Conservation (phyloP, 2,797 vertebrate species). For the Echeneis naucrates region DNA sequence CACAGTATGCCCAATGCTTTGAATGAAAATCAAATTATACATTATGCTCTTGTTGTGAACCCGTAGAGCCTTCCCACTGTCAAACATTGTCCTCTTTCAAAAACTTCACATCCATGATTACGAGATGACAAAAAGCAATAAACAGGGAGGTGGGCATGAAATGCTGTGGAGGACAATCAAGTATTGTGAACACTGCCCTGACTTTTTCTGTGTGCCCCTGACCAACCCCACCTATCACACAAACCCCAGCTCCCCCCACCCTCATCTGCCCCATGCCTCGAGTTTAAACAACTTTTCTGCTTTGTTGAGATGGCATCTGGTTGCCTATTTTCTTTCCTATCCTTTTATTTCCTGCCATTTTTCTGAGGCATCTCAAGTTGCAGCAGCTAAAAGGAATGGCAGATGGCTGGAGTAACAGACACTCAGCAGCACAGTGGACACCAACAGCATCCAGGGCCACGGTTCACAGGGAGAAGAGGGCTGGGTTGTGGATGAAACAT, state of each 20-base stretch:
- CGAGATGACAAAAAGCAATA: conserved; percentile 64
- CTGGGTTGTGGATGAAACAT: conserved; percentile 72
- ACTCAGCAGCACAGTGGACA: conserved; percentile 81
- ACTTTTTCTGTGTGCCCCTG: conserved; percentile 54
- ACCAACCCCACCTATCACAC: conserved; percentile 27
- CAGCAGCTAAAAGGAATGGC: conserved; percentile 84
- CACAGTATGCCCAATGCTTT: conserved; percentile 59
- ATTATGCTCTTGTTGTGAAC: conserved; percentile 69
- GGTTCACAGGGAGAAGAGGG: conserved; percentile 67
- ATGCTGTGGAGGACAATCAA: conserved; percentile 59
- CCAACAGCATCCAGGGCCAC: conserved; percentile 75
- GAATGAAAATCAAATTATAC: conserved; percentile 74
- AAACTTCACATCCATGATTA: conserved; percentile 66
- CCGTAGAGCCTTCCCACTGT: conserved; percentile 62
- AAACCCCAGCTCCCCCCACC: not conserved
- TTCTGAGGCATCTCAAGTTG: conserved; percentile 83
- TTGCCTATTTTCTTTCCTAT: conserved; percentile 85
- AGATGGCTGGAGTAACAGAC: conserved; percentile 89
- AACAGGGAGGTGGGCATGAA: conserved; percentile 52
- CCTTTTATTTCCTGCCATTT: conserved; percentile 82
- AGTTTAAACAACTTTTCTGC: conserved; percentile 86
- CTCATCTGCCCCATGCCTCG: conserved; percentile 53
- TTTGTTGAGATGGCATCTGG: conserved; percentile 86
- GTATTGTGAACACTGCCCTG: conserved; percentile 42
- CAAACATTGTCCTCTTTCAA: conserved; percentile 50